Conservation (phyloP, 2,888 invertebrate species). For the Nemoura dubitans region DNA sequence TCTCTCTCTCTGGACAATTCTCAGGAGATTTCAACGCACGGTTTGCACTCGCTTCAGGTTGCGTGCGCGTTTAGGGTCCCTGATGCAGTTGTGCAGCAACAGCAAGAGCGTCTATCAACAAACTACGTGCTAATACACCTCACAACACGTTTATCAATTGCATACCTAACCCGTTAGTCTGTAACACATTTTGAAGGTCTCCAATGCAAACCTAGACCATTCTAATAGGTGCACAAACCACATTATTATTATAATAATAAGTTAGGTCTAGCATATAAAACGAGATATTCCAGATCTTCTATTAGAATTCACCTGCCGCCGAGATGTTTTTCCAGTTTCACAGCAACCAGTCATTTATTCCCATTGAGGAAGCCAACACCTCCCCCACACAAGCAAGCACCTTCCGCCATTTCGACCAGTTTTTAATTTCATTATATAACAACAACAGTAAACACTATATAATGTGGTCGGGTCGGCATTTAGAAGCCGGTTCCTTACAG, state of each 20-base stretch:
- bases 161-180: slow-evolving; percentile 21
- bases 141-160: background rate
- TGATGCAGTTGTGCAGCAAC: background rate
- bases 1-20: too few species aligned
- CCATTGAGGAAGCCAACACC: background rate
- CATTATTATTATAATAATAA: slow-evolving; percentile 37
- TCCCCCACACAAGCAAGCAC: slow-evolving; percentile 33
- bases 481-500: slow-evolving; percentile 17
- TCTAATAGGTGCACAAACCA: slow-evolving; percentile 13
- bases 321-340: slow-evolving; percentile 38
- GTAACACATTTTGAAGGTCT: slow-evolving; percentile 30
- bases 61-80: background rate
- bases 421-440: slow-evolving; percentile 34
- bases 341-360: slow-evolving; percentile 34
- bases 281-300: slow-evolving; percentile 38
- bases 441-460: slow-evolving; percentile 38
- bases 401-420: slow-evolving; percentile 38
- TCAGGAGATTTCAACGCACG: background rate
- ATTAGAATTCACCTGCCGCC: slow-evolving; percentile 32
- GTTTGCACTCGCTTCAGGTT: background rate
- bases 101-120: background rate
- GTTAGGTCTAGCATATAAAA: slow-evolving; percentile 30
- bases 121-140: background rate
- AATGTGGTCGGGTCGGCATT: slow-evolving; percentile 37
- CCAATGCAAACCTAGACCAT: slow-evolving; percentile 23